phyloP scores from a whole-genome alignment of 2,888 invertebrate genomes.

The Serrognathus titanus region DNA sequence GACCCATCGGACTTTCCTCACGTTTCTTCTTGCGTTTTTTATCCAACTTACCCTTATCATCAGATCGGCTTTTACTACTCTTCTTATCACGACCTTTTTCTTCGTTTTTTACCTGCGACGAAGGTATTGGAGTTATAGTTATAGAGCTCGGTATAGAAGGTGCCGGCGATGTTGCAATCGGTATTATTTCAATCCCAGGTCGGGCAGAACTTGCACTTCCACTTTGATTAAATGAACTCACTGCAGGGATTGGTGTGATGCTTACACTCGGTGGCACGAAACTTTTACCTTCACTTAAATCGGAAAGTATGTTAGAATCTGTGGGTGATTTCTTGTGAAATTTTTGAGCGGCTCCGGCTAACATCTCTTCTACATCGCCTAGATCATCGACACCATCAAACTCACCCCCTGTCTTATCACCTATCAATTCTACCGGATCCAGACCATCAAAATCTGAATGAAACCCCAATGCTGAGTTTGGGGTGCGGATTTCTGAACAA shows the following conservation, averaged over 20 bases:
- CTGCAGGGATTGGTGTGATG: constrained; percentile 56
- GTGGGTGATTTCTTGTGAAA: constrained; percentile 53
- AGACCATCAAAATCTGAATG: constrained; percentile 61
- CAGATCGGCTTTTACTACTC: constrained; percentile 45
- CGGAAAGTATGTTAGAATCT: constrained; percentile 53
- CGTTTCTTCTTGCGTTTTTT: constrained; percentile 73
- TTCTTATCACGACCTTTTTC: constrained; percentile 50
- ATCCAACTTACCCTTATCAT: constrained; percentile 55
- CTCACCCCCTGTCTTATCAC: constrained; percentile 52
- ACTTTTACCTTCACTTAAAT: constrained; percentile 49
- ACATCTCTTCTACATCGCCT: constrained; percentile 59
- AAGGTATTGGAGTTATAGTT: constrained; percentile 79
- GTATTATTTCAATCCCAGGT: constrained; percentile 83
- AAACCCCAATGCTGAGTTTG: constrained; percentile 57
- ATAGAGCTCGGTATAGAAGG: constrained; percentile 71
- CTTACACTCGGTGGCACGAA: constrained; percentile 60
- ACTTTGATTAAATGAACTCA: constrained; percentile 17
- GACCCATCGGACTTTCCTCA: constrained; percentile 76
- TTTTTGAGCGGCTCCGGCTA: constrained; percentile 48
- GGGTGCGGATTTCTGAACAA: constrained; percentile 51
- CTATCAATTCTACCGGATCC: constrained; percentile 58
- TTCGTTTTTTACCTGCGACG: constrained; percentile 49
- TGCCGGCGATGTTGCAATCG: constrained; percentile 63
- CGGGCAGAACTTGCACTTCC: constrained; percentile 51
- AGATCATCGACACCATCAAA: constrained; percentile 60